phyloP scores from a whole-genome alignment of 2,888 invertebrate species.

The Ectemnius lituratus region DNA sequence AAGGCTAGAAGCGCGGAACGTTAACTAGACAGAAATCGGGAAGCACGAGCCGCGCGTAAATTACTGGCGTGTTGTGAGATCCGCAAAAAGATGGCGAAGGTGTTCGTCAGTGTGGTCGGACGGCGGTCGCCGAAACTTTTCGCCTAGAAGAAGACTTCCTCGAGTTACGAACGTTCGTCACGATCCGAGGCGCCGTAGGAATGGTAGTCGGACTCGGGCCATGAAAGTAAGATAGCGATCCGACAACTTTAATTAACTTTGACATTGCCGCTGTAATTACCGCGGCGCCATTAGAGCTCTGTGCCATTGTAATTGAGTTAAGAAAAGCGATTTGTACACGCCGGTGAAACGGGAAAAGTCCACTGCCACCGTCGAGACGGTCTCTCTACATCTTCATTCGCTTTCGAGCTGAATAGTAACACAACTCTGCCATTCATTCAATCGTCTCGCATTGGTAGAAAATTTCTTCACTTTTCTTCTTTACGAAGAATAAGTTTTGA shows the following conservation, averaged over 20 bases:
- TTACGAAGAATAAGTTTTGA: neutral
- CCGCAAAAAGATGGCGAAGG: constrained; percentile 2
- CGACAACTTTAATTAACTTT: constrained; percentile 66
- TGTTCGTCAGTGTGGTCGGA: constrained; percentile 8
- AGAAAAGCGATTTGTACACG: constrained; percentile 60
- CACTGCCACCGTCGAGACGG: constrained; percentile 5
- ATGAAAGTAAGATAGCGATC: constrained; percentile 64
- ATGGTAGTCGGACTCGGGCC: constrained; percentile 45
- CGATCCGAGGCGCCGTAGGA: constrained; percentile 33
- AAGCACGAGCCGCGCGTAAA: neutral
- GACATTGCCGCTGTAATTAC: constrained; percentile 64
- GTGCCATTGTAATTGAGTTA: constrained; percentile 64
- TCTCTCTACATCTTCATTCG: constrained; percentile 19
- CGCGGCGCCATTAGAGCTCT: constrained; percentile 57
- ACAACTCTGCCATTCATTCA: too few relatives aligned
- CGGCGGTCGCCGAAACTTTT: constrained; percentile 32
- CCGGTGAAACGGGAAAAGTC: constrained; percentile 48
- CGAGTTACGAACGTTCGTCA: constrained; percentile 31
- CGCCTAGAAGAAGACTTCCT: constrained; percentile 4
- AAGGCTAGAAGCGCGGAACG: neutral
- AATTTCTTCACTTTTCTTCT: too few relatives aligned
- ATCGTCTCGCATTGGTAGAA: too few relatives aligned
- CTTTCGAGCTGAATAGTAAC: neutral
- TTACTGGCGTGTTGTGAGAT: neutral
- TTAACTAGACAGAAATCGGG: neutral